These are phyloP conservation scores for Xylocopa sonorina DNA, from an alignment of 1,140 invertebrate species.

Conservation along the genomic window DNA sequence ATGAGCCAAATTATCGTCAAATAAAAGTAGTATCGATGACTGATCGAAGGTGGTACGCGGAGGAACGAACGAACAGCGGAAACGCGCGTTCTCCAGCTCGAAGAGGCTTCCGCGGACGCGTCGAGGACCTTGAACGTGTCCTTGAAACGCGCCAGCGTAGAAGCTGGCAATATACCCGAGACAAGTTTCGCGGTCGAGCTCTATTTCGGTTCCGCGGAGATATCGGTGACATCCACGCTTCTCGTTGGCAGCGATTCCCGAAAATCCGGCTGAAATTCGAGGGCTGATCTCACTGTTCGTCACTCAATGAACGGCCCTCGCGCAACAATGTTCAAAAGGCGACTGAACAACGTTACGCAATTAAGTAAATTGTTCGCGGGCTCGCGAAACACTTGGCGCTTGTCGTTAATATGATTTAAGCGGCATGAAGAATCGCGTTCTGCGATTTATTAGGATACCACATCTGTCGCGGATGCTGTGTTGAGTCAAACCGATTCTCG, in stretches of 20 bases:
- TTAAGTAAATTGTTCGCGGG: not conserved
- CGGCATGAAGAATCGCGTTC: not conserved
- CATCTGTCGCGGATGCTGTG: too few relatives aligned
- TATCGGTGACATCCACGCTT: slow-evolving; percentile 56
- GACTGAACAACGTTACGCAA: slow-evolving; percentile 12
- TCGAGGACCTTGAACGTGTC: slow-evolving; percentile 41
- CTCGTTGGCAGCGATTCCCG: slow-evolving; percentile 38
- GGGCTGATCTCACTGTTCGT: slow-evolving; percentile 54
- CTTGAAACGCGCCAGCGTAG: slow-evolving; percentile 38
- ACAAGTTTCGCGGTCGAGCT: slow-evolving; percentile 27
- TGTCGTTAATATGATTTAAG: not conserved
- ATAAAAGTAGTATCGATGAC: too few relatives aligned
- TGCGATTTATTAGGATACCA: not conserved
- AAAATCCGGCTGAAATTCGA: slow-evolving; percentile 42
- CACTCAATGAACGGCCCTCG: slow-evolving; percentile 8
- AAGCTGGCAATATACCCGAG: slow-evolving; percentile 45
- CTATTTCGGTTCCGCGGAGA: slow-evolving; percentile 54
- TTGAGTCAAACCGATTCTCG: too few relatives aligned
- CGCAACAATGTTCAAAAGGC: not conserved
- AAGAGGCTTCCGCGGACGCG: not conserved
- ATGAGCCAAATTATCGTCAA: too few relatives aligned
- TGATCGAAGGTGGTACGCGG: too few relatives aligned
- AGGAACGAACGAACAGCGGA: too few relatives aligned
- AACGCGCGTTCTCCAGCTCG: not conserved
- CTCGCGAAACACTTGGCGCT: slow-evolving; percentile 2